Conservation (phyloP, 2,113 vertebrate genomes). For the Microtus pennsylvanicus region DNA sequence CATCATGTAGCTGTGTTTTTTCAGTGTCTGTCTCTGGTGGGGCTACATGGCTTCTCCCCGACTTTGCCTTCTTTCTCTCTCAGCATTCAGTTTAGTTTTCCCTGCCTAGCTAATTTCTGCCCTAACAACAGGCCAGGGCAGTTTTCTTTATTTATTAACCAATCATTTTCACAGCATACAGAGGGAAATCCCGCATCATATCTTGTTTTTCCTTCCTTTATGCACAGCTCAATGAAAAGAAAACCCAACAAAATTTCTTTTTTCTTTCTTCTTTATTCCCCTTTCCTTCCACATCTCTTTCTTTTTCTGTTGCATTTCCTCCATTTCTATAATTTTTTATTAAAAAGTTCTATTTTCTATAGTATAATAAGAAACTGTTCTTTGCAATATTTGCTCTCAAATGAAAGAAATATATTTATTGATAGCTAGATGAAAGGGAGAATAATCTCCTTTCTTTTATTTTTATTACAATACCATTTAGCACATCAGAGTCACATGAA, state of each 20-base stretch:
- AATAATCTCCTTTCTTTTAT: not conserved
- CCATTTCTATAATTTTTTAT: not conserved
- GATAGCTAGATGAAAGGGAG: not conserved
- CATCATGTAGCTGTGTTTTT: too few relatives aligned
- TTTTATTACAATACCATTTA: constrained; percentile 10
- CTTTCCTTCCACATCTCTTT: not conserved
- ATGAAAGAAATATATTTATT: not conserved
- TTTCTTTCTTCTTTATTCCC: not conserved
- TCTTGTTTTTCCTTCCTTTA: not conserved
- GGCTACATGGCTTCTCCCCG: too few relatives aligned
- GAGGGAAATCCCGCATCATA: too few relatives aligned
- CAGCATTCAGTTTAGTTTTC: too few relatives aligned
- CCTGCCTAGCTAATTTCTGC: too few relatives aligned
- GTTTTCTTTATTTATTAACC: too few relatives aligned
- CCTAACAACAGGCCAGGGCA: too few relatives aligned
- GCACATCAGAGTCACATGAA: not conserved
- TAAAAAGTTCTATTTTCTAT: not conserved
- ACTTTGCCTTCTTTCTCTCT: too few relatives aligned
- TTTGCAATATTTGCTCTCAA: not conserved
- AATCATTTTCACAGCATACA: too few relatives aligned
- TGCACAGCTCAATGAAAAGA: not conserved
- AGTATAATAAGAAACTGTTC: not conserved
- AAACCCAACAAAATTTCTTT: not conserved
- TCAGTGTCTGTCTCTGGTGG: too few relatives aligned
- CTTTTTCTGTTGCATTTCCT: not conserved